Conservation (phyloP, 2,888 invertebrate genomes). For the Rotaria sp. region DNA sequence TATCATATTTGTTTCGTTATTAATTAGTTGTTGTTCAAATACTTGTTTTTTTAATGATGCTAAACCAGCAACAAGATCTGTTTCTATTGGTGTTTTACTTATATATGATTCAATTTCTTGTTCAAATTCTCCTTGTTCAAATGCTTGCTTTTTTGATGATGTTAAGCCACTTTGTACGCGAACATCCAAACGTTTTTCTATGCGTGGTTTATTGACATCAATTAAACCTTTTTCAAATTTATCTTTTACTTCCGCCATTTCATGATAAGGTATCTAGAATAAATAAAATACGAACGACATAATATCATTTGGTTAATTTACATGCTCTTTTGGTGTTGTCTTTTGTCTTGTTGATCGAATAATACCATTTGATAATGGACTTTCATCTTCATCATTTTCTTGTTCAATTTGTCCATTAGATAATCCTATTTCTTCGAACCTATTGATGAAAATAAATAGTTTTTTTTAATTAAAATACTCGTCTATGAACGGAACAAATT, state of each 20-base stretch:
- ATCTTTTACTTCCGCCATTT: conserved; percentile 25
- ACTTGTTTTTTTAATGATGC: not conserved
- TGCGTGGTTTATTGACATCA: not conserved
- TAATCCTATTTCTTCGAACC: not conserved
- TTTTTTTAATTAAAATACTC: too few relatives aligned
- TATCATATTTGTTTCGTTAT: not conserved
- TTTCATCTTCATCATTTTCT: not conserved
- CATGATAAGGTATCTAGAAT: conserved; percentile 3
- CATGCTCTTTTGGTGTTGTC: not conserved
- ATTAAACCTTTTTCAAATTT: conserved; percentile 25
- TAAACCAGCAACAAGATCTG: not conserved
- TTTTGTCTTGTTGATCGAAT: not conserved
- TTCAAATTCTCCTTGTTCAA: conserved; percentile 21
- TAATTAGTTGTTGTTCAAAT: not conserved
- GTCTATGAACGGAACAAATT: too few relatives aligned
- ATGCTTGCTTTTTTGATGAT: not conserved
- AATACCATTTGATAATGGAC: not conserved
- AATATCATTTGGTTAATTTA: not conserved
- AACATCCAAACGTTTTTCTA: not conserved
- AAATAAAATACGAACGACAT: too few relatives aligned
- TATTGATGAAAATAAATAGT: not conserved
- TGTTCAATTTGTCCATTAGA: not conserved
- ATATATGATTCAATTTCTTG: conserved; percentile 16
- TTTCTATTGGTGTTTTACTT: not conserved
- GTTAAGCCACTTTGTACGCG: conserved; percentile 21